These are phyloP conservation scores for Formica selysi DNA, from an alignment of 1,140 invertebrate genomes.

Conservation along the genomic window DNA sequence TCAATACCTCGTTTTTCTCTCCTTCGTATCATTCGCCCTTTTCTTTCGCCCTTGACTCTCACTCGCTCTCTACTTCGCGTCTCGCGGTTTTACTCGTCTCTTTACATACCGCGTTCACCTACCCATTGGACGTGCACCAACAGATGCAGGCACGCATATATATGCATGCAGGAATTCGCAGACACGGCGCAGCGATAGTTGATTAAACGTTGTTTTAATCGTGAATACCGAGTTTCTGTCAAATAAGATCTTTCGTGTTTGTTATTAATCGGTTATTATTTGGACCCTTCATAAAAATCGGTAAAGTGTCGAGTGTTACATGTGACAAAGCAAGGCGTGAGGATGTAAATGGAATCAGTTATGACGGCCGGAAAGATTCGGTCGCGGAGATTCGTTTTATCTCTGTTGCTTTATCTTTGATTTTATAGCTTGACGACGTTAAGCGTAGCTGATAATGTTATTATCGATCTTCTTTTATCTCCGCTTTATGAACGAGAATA, in stretches of 20 bases:
- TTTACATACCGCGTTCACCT: slow-evolving; percentile 72
- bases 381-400: slow-evolving; percentile 16
- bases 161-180: slow-evolving; percentile 31
- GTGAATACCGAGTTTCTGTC: slow-evolving; percentile 61
- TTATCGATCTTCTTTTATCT: slow-evolving; percentile 2
- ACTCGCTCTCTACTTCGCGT: slow-evolving; percentile 11
- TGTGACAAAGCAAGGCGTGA: not conserved
- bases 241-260: slow-evolving; percentile 7
- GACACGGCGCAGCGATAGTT: slow-evolving; percentile 2
- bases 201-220: slow-evolving; percentile 66
- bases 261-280: slow-evolving; percentile 28
- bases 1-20: slow-evolving; percentile 41
- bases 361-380: not conserved
- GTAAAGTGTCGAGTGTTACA: not conserved
- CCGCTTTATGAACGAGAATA: not conserved
- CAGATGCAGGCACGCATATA: not conserved
- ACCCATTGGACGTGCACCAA: slow-evolving; percentile 13
- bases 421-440: slow-evolving; percentile 9
- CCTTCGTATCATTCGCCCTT: slow-evolving; percentile 35
- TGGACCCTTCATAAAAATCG: not conserved
- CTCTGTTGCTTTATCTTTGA: slow-evolving; percentile 26
- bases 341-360: slow-evolving; percentile 22
- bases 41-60: slow-evolving; percentile 38
- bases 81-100: slow-evolving; percentile 60
- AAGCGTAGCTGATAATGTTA: slow-evolving; percentile 26